Base-by-base conservation (phyloP, 1,140 invertebrate species). In the Drosophila trapezifrons region DNA sequence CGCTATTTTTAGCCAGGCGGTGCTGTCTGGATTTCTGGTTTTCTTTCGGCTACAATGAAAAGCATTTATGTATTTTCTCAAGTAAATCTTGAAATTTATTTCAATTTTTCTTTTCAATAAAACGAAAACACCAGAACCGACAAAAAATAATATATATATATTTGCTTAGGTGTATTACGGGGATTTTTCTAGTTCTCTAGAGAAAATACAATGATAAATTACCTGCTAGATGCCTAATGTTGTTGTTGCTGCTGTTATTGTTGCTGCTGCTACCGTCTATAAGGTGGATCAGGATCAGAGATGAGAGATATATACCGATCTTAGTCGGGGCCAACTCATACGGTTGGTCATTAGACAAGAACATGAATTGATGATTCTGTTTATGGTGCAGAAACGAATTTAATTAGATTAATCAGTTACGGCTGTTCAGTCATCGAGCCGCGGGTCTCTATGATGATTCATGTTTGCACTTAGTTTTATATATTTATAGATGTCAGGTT, bases 361-460 rank as follows among this genome's bases (percentile, higher is more conserved):
- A 90, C 84, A 80, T 80, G 45, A 75, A 75, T 78, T 80, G 82
- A 90, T 90, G 80, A 85, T 51, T 84, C 70, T 90, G 77, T 75
- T 90, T 84, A 89, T 90, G 85, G 77, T 90, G 80, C 85, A 89
- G 76, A 89, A 90, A 84, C 65, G 51, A 80, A 80, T 90, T 89
- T 89, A 89, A 89, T 89, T 89, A 80, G 72, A 78, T 89, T 89
- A 90, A 90, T 90, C 77, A 80, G 84, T 83, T 83, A 83, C 83
- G 83, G 82, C 76, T 76, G 75, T 70, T 87, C 76, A 87, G 32
- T 87, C 83, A 72, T 87, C 75, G 49, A 51, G 60, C 35, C 27
- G 4, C 38, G 38, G 20, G 17, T 22, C 52, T 47, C 63, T 73
- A 18, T 27, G 38, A 22, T 74, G 82, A 86, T 76, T 86, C 82